phyloP scores from a whole-genome alignment of 2,113 vertebrate genomes.

The Athene cunicularia region DNA sequence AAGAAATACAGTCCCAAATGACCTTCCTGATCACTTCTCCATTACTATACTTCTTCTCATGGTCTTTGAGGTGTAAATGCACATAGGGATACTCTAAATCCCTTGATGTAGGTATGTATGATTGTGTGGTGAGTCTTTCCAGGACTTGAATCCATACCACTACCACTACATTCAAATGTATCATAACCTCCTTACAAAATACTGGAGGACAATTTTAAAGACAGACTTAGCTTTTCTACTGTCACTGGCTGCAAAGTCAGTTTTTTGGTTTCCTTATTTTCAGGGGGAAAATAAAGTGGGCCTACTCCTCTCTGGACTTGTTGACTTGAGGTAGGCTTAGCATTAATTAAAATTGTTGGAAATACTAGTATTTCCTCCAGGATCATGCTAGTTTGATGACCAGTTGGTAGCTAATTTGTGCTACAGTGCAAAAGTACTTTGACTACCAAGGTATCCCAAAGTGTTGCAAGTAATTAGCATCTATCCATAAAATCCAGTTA shows the following conservation, averaged over 20 bases:
- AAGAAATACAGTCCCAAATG: background rate
- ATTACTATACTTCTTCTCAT: background rate
- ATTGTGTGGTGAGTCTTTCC: background rate
- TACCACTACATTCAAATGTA: background rate
- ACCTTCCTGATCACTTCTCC: background rate
- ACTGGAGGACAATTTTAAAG: background rate
- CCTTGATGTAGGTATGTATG: background rate
- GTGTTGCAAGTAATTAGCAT: background rate
- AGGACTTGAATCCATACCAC: background rate
- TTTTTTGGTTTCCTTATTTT: background rate
- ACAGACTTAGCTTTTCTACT: background rate
- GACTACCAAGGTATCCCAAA: background rate
- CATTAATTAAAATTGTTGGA: background rate
- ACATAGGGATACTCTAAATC: background rate
- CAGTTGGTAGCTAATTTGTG: background rate
- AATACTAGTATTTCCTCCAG: background rate
- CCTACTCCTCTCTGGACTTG: background rate
- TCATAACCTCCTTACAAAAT: background rate
- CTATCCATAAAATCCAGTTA: background rate
- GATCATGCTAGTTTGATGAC: background rate
- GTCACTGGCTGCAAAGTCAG: background rate
- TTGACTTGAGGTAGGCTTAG: background rate
- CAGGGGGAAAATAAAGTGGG: background rate
- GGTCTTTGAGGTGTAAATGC: background rate
- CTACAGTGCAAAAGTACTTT: background rate